Conservation (phyloP, 2,888 invertebrate species). For the Rhaphigaster nebulosa region DNA sequence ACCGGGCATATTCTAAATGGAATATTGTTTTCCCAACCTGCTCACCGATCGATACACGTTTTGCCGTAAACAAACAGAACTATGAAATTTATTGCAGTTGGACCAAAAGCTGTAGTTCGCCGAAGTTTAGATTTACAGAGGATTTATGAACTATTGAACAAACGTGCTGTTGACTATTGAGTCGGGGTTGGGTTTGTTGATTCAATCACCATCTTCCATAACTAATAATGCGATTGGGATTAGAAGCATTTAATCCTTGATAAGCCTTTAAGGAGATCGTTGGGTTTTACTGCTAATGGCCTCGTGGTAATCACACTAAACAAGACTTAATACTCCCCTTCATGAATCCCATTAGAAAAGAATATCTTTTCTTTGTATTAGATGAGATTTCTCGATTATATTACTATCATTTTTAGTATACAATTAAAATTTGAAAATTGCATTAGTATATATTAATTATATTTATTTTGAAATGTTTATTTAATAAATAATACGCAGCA, state of each 20-base stretch:
- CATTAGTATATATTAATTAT: no score
- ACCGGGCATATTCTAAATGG: background rate
- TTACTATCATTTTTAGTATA: no score
- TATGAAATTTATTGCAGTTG: background rate
- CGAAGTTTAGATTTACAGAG: background rate
- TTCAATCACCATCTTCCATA: background rate
- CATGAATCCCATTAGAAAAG: background rate
- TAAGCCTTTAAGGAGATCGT: background rate
- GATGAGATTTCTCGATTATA: background rate
- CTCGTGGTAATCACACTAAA: background rate
- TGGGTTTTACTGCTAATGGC: background rate
- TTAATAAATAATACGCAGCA: no score
- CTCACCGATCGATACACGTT: background rate
- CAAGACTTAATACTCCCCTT: background rate
- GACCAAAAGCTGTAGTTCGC: background rate
- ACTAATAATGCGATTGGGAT: background rate
- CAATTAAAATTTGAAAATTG: no score
- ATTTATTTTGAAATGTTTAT: no score
- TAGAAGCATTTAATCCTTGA: background rate
- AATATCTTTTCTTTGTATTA: background rate
- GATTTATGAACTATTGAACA: constrained; percentile 16
- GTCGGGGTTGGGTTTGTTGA: background rate
- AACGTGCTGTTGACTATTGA: background rate
- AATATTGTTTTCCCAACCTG: background rate
- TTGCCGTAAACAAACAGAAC: background rate